A percentile compares a stretch with the other conserved stretches of the same genome.
Evolutionary conservation across 2,888 invertebrate genomes (phyloP).

Genomic region (Hetaerina titia): DNA sequence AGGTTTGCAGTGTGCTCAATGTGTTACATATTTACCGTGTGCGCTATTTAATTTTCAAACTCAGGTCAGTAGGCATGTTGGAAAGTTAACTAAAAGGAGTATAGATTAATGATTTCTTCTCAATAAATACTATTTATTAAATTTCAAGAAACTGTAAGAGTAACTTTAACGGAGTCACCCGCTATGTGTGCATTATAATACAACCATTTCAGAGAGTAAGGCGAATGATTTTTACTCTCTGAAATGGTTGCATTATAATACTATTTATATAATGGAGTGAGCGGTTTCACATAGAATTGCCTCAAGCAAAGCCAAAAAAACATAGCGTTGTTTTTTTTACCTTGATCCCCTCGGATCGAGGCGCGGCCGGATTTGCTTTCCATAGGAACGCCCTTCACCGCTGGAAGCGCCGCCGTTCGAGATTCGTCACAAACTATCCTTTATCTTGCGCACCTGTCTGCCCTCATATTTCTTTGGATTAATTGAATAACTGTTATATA

Average conservation of each 20-base stretch:
- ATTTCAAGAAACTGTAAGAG: no score
- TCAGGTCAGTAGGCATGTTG: neutral
- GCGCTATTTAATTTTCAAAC: neutral
- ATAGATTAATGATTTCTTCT: neutral
- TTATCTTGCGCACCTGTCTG: conserved; percentile 25
- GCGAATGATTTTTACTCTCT: no score
- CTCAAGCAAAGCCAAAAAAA: neutral
- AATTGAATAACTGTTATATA: conserved; percentile 1
- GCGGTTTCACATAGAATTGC: neutral
- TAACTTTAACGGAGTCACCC: no score
- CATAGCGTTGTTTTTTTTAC: neutral
- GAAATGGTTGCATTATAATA: no score
- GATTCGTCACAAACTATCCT: conserved; percentile 30
- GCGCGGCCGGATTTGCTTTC: neutral
- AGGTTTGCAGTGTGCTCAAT: neutral
- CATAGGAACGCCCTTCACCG: conserved; percentile 19
- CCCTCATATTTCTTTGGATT: neutral
- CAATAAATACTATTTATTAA: neutral
- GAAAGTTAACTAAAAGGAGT: neutral
- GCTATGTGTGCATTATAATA: no score
- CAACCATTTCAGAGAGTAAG: no score
- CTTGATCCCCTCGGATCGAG: neutral
- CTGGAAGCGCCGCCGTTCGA: neutral
- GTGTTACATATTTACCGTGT: neutral
- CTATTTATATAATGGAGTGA: neutral